phyloP scores from a whole-genome alignment of 2,888 invertebrate species.

The Drosophila helvetica region DNA sequence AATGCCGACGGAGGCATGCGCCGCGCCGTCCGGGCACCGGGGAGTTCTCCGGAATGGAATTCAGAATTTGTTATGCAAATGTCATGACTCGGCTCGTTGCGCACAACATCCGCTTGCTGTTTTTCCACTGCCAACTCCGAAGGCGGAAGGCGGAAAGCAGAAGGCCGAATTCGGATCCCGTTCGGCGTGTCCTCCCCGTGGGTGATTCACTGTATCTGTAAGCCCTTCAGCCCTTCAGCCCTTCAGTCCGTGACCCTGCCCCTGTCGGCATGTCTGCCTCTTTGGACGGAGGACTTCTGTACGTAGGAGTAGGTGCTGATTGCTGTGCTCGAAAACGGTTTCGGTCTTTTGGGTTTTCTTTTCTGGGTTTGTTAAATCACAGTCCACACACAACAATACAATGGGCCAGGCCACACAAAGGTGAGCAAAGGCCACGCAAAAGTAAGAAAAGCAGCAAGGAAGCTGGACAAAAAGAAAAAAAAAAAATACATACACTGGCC shows the following conservation, averaged over 20 bases:
- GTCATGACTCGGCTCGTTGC: constrained; percentile 56
- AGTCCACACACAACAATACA: constrained; percentile 16
- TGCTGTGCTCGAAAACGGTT: constrained; percentile 55
- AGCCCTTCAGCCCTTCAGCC: too few species aligned
- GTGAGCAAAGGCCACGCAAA: constrained; percentile 47
- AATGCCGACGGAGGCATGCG: constrained; percentile 12
- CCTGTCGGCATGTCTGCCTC: too few species aligned
- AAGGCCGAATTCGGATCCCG: constrained; percentile 24
- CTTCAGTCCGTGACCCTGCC: too few species aligned
- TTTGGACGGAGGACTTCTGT: background rate
- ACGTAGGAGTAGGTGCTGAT: constrained; percentile 43
- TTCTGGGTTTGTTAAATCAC: constrained; percentile 39
- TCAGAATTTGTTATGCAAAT: constrained; percentile 65
- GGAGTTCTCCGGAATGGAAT: constrained; percentile 1
- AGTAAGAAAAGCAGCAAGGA: constrained; percentile 21
- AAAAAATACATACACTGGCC: constrained; percentile 7
- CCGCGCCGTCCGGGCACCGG: background rate
- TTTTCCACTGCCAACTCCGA: constrained; percentile 47
- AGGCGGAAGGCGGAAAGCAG: constrained; percentile 32
- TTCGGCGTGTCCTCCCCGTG: too few species aligned
- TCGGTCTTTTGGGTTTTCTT: constrained; percentile 38
- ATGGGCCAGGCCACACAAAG: constrained; percentile 39
- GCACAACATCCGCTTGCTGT: constrained; percentile 63
- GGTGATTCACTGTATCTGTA: too few species aligned
- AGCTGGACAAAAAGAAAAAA: too few species aligned